These are phyloP conservation scores for Temnothorax unifasciatus DNA, from an alignment of 2,888 invertebrate species.

Conservation along the genomic window DNA sequence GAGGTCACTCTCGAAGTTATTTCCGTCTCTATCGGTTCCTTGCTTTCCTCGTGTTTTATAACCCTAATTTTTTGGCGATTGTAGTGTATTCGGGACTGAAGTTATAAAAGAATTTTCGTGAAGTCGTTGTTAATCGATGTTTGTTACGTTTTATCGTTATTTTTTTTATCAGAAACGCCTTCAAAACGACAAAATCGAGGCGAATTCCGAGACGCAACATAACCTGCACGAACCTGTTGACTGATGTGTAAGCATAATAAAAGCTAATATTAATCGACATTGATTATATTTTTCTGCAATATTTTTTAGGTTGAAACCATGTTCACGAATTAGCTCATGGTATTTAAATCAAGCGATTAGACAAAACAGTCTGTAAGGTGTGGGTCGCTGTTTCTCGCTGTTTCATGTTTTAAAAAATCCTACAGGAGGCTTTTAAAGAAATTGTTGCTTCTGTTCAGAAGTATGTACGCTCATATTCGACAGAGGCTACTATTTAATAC, in stretches of 20 bases:
- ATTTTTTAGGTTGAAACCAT: background rate
- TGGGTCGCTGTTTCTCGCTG: background rate
- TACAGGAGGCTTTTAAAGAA: background rate
- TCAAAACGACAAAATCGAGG: background rate
- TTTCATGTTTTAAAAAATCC: background rate
- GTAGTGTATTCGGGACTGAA: background rate
- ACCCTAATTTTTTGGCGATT: background rate
- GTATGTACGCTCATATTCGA: conserved; percentile 50
- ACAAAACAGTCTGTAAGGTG: background rate
- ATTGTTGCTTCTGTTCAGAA: background rate
- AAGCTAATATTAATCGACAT: background rate
- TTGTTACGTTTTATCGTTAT: background rate
- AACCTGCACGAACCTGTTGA: background rate
- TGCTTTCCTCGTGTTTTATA: background rate
- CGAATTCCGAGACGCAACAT: background rate
- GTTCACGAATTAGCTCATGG: background rate
- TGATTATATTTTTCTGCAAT: conserved; percentile 1
- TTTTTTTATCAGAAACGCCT: background rate
- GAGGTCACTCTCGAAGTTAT: background rate
- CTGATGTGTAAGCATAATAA: background rate
- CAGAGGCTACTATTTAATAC: conserved; percentile 35
- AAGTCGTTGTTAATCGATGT: background rate
- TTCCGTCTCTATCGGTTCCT: background rate
- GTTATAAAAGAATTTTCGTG: background rate
- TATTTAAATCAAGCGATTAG: background rate